Conservation (phyloP, 2,113 vertebrate genomes). For the Fukomys damarensis region DNA sequence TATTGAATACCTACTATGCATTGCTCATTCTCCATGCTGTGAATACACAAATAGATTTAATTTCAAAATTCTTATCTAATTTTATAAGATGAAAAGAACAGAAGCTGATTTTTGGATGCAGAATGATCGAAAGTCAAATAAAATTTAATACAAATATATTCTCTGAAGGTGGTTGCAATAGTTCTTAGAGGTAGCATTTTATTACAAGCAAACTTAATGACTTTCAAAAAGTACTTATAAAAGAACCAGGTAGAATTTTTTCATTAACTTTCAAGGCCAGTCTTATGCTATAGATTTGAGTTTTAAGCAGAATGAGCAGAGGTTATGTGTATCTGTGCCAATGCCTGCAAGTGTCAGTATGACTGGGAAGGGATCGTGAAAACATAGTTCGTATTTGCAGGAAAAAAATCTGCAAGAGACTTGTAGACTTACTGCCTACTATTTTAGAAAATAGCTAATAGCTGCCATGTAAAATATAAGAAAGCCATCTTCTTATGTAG, state of each 20-base stretch:
- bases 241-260: not conserved
- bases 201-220: not conserved
- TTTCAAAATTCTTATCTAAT: not conserved
- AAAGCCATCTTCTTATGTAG: not conserved
- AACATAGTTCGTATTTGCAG: not conserved
- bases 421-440: not conserved
- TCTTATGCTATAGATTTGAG: not conserved
- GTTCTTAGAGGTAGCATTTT: slow-evolving; percentile 8
- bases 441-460: slow-evolving; percentile 12
- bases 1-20: not conserved
- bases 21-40: not conserved
- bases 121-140: slow-evolving; percentile 18
- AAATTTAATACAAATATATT: not conserved
- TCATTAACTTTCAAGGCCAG: not conserved
- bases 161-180: not conserved
- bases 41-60: not conserved
- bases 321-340: not conserved
- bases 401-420: not conserved
- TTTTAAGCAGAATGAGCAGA: not conserved
- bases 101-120: not conserved
- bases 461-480: not conserved
- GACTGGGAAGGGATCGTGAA: not conserved
- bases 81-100: slow-evolving; percentile 46
- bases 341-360: not conserved
- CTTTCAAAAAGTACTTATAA: not conserved